Percentiles rank a stretch among this genome's conserved stretches.
These are phyloP conservation scores for Luidia sarsii DNA, from an alignment of 53 echinoderm and acorn worm genomes.

Conservation along the genomic window DNA sequence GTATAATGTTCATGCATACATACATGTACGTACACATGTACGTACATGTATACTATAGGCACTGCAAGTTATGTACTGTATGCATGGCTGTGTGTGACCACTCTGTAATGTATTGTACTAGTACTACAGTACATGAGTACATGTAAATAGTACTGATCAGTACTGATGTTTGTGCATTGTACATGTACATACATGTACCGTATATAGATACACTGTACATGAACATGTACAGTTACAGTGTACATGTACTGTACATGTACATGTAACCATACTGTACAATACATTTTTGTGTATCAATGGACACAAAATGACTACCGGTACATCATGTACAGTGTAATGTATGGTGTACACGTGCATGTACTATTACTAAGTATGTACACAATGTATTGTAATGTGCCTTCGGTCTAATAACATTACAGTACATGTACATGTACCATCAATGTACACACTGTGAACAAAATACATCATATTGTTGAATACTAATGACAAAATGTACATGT, in stretches of 20 bases:
- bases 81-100: too few species aligned
- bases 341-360: neutral
- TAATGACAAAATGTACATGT: constrained; percentile 1
- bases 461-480: too few species aligned
- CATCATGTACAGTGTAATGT: neutral
- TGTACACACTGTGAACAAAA: too few species aligned
- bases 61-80: too few species aligned
- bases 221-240: neutral
- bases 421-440: neutral
- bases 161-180: neutral
- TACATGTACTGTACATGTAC: neutral
- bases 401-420: neutral
- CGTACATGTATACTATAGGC: neutral
- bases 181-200: neutral
- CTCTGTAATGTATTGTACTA: too few species aligned
- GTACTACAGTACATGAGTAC: too few species aligned
- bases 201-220: neutral
- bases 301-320: too few species aligned
- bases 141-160: neutral
- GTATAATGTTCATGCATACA: too few species aligned
- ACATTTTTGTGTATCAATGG: too few species aligned
- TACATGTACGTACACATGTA: neutral
- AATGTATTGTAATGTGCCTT: too few species aligned
- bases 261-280: neutral
- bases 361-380: neutral